Conservation (phyloP, 2,113 vertebrate species). For the Pleuronectes platessa region DNA sequence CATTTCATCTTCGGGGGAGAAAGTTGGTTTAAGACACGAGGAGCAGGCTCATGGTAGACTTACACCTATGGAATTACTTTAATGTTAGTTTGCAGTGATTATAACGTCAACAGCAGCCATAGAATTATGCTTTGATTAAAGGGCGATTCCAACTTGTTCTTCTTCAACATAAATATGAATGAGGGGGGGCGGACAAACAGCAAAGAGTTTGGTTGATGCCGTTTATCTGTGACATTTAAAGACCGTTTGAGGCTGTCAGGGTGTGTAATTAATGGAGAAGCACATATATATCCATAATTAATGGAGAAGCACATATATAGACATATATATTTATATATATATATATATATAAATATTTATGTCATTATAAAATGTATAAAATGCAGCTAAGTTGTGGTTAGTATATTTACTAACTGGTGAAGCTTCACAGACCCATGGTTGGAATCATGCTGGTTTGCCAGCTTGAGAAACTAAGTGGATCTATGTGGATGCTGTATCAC, state of each 20-base stretch:
- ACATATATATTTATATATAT: too few species aligned
- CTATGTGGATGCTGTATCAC: not conserved
- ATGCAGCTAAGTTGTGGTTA: too few species aligned
- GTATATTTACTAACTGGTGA: not conserved
- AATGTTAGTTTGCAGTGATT: conserved; percentile 1
- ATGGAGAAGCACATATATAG: too few species aligned
- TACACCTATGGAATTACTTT: not conserved
- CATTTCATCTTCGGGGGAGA: not conserved
- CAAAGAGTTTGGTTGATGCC: too few species aligned
- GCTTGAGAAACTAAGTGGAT: conserved; percentile 7
- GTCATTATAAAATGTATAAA: too few species aligned
- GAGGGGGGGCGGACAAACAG: too few species aligned
- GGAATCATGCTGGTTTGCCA: not conserved
- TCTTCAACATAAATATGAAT: not conserved
- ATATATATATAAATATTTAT: too few species aligned
- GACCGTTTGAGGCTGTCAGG: too few species aligned
- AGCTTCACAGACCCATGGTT: not conserved
- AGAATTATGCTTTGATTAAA: not conserved
- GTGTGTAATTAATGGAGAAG: too few species aligned
- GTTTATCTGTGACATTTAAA: too few species aligned
- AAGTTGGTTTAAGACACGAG: not conserved
- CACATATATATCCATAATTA: too few species aligned
- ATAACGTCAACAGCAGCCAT: not conserved
- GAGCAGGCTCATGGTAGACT: not conserved
- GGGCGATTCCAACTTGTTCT: too few species aligned